These are phyloP conservation scores for Mayetiola destructor DNA, from an alignment of 2,888 invertebrate genomes.

Conservation along the genomic window DNA sequence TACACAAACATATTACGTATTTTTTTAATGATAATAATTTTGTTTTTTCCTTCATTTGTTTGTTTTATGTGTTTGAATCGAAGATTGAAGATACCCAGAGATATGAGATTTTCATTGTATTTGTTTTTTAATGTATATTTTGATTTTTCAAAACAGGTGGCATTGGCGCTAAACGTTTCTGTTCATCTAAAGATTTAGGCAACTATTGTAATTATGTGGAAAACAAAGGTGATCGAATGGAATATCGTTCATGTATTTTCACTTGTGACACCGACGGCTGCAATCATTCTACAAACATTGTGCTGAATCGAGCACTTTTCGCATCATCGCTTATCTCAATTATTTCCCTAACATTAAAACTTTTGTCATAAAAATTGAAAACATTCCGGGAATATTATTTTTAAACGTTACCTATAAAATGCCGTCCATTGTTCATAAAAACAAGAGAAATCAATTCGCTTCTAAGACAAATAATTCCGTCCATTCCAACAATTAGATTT, in stretches of 20 bases:
- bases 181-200: constrained; percentile 72
- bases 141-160: constrained; percentile 62
- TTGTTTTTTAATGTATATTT: not conserved
- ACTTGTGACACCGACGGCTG: constrained; percentile 75
- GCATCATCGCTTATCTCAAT: not conserved
- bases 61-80: not conserved
- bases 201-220: constrained; percentile 80
- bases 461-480: too few relatives aligned
- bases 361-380: too few relatives aligned
- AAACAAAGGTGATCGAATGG: constrained; percentile 69
- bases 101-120: not conserved
- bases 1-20: not conserved
- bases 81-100: too few relatives aligned
- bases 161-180: constrained; percentile 74
- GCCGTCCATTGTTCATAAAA: too few relatives aligned
- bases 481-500: too few relatives aligned
- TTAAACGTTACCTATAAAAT: too few relatives aligned
- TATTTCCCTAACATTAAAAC: too few relatives aligned
- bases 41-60: not conserved
- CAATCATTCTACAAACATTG: constrained; percentile 42
- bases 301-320: constrained; percentile 17
- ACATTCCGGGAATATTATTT: too few relatives aligned
- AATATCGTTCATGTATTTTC: constrained; percentile 75
- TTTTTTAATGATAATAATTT: not conserved
- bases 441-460: too few relatives aligned